Percentiles rank a stretch among this genome's conserved stretches.
Evolutionary conservation across 2,113 vertebrate genomes (phyloP).

Genomic region (Poeciliopsis occidentalis): DNA sequence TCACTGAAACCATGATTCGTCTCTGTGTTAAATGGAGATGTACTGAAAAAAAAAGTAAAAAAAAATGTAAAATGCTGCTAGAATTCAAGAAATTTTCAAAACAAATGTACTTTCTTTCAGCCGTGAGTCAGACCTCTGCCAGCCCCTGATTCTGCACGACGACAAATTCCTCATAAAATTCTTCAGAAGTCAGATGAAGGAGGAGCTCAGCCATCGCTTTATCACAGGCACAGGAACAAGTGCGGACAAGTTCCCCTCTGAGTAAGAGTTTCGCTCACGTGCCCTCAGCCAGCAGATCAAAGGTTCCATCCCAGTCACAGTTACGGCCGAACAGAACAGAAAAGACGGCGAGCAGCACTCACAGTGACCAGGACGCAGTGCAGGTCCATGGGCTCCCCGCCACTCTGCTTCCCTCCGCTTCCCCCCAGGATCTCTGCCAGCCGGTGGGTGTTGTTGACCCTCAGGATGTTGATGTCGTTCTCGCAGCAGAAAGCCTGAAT

Average conservation of each 20-base stretch:
- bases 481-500: constrained; percentile 98
- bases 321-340: too few species aligned
- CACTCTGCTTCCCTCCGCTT: constrained; percentile 68
- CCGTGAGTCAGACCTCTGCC: not conserved
- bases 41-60: too few species aligned
- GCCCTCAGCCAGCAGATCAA: not conserved
- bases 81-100: too few species aligned
- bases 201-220: constrained; percentile 37
- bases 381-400: constrained; percentile 89
- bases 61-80: too few species aligned
- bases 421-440: constrained; percentile 88
- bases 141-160: not conserved
- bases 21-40: not conserved
- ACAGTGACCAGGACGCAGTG: constrained; percentile 96
- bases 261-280: constrained; percentile 38
- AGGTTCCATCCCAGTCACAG: too few species aligned
- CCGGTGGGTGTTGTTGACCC: constrained; percentile 92
- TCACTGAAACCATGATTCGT: not conserved
- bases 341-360: constrained; percentile 57
- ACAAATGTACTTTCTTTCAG: too few species aligned
- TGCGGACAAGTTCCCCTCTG: constrained; percentile 25
- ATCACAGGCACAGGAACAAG: constrained; percentile 44
- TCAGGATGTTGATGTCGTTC: constrained; percentile 96
- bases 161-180: constrained; percentile 19
- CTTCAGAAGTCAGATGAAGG: constrained; percentile 44